Conservation (phyloP, 2,797 vertebrate genomes). For the Brotogeris chrysoptera region DNA sequence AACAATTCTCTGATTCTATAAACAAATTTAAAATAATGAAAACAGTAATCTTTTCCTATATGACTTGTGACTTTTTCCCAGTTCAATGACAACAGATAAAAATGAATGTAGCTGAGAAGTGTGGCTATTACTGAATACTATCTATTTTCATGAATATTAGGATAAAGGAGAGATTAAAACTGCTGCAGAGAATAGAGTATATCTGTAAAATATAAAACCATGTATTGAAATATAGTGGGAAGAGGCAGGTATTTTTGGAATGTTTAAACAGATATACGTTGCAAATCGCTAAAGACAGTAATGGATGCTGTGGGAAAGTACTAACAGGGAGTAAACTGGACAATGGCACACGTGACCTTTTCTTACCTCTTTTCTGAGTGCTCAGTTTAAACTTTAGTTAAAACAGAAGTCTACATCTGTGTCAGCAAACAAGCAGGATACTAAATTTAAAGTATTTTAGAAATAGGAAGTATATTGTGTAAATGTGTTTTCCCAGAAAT, state of each 20-base stretch:
- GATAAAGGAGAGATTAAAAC: background rate
- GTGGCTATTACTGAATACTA: background rate
- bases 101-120: background rate
- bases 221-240: background rate
- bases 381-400: background rate
- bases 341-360: background rate
- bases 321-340: background rate
- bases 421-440: background rate
- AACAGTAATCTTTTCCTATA: background rate
- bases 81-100: background rate
- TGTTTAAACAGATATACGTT: background rate
- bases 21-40: background rate
- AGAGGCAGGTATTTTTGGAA: background rate
- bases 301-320: background rate
- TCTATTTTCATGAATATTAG: background rate
- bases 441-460: background rate
- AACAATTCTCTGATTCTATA: background rate
- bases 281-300: background rate
- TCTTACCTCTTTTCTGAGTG: background rate
- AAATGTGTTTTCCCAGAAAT: background rate
- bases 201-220: background rate
- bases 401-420: background rate
- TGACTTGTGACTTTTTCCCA: background rate
- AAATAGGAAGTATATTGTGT: background rate
- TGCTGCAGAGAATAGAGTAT: background rate